Conservation (phyloP, 2,797 vertebrate genomes). For the Anniella stebbinsi region DNA sequence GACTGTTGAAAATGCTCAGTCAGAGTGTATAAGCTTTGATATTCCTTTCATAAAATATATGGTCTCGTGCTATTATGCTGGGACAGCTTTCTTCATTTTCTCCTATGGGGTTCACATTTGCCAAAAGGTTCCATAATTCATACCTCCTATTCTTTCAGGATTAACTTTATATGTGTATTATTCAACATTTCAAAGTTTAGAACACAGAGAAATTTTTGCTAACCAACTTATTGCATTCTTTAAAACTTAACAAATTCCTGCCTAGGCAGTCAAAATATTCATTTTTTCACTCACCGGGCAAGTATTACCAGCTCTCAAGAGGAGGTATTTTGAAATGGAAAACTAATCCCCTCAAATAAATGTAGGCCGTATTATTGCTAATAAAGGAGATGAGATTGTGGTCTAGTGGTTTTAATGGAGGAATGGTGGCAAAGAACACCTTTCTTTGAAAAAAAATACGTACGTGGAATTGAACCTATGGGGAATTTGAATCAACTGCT, state of each 20-base stretch:
- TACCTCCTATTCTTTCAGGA: background rate
- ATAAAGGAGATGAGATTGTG: background rate
- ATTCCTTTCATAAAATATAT: too few relatives aligned
- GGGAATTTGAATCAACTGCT: background rate
- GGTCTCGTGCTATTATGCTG: too few relatives aligned
- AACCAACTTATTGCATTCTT: background rate
- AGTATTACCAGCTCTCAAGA: conserved; percentile 68
- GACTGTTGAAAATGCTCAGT: too few relatives aligned
- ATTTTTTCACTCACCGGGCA: conserved; percentile 27
- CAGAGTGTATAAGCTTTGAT: too few relatives aligned
- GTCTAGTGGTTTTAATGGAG: background rate
- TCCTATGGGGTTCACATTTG: too few relatives aligned
- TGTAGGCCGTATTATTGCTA: conserved; percentile 18
- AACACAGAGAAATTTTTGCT: background rate
- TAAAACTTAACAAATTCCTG: conserved; percentile 52
- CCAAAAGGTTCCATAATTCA: too few relatives aligned
- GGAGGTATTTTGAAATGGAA: conserved; percentile 66
- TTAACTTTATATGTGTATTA: background rate
- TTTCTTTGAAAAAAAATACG: background rate
- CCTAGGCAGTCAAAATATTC: conserved; percentile 59
- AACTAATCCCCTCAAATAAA: conserved; percentile 63
- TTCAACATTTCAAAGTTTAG: too few relatives aligned
- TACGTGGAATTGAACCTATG: background rate
- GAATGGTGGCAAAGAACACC: background rate
- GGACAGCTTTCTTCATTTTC: too few relatives aligned